phyloP scores from a whole-genome alignment of 2,113 vertebrate genomes.

The Piprites chloris region DNA sequence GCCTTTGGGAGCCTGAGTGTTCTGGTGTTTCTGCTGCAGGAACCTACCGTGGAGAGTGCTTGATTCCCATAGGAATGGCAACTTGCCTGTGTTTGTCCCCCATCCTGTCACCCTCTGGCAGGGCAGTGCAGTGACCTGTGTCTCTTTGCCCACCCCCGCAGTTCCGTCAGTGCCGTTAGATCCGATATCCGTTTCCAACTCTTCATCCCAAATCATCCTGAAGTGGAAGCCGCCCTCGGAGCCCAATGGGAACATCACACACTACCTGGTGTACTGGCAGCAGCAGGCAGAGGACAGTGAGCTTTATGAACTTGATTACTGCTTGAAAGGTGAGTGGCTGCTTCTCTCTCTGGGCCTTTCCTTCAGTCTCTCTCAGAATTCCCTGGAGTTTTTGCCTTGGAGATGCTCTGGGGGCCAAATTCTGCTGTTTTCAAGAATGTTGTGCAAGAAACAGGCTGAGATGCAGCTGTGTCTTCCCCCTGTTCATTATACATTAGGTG shows the following conservation, averaged over 20 bases:
- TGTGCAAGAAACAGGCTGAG: not conserved
- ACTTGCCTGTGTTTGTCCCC: not conserved
- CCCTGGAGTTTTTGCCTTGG: not conserved
- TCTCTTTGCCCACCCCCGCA: constrained; percentile 34
- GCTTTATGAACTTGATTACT: constrained; percentile 91
- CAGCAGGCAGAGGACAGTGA: constrained; percentile 88
- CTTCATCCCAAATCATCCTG: constrained; percentile 92
- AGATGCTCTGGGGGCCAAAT: not conserved
- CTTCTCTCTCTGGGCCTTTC: not conserved
- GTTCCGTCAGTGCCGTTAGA: constrained; percentile 92
- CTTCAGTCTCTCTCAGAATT: not conserved
- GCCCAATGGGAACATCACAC: constrained; percentile 95
- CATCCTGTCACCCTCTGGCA: not conserved
- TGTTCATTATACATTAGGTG: not conserved
- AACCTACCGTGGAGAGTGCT: fast-evolving
- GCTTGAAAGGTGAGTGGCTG: constrained; percentile 83
- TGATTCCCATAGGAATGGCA: not conserved
- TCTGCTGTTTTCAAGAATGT: not conserved
- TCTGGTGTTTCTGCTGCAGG: not conserved
- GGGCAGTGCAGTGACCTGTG: not conserved
- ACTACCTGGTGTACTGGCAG: constrained; percentile 91
- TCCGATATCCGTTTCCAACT: constrained; percentile 91
- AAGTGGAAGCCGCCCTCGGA: constrained; percentile 94
- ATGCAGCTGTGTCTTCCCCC: not conserved
- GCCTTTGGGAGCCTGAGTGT: not conserved